phyloP scores from a whole-genome alignment of 2,797 vertebrate genomes.

The Menidia menidia region DNA sequence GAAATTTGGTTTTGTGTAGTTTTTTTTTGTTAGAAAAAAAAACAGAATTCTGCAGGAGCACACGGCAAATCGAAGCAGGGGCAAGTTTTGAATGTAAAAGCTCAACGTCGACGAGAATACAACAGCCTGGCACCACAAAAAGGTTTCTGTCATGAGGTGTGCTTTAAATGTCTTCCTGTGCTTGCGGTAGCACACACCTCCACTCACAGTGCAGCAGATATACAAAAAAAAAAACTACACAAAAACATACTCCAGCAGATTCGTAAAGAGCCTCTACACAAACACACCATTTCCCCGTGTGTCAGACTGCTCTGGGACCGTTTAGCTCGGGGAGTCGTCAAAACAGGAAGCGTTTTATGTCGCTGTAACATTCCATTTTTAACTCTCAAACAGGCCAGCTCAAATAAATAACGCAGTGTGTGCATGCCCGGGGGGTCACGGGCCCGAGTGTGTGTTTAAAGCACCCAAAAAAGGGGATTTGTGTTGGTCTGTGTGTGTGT shows the following conservation, averaged over 20 bases:
- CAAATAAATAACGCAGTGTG: conserved; percentile 77
- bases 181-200: conserved; percentile 6
- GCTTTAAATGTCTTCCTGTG: conserved; percentile 29
- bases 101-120: background rate
- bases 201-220: background rate
- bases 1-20: too few relatives aligned
- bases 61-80: background rate
- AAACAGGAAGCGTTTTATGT: conserved; percentile 86
- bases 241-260: background rate
- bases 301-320: conserved; percentile 58
- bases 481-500: conserved; percentile 18
- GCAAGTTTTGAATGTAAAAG: conserved; percentile 14
- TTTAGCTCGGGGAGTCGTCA: conserved; percentile 69
- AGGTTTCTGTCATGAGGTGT: conserved; percentile 9
- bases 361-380: conserved; percentile 84
- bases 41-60: background rate
- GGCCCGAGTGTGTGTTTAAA: conserved; percentile 38
- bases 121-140: conserved; percentile 9
- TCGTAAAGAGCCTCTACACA: too few relatives aligned
- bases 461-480: conserved; percentile 21
- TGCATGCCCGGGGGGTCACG: conserved; percentile 45
- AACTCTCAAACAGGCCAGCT: conserved; percentile 71
- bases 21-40: conserved; percentile 11
- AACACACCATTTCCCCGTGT: conserved; percentile 31
- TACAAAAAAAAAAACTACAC: conserved; percentile 3